Evolutionary conservation across 1,140 invertebrate species (phyloP).

Genomic region (Ceratoteleas bidentatus): DNA sequence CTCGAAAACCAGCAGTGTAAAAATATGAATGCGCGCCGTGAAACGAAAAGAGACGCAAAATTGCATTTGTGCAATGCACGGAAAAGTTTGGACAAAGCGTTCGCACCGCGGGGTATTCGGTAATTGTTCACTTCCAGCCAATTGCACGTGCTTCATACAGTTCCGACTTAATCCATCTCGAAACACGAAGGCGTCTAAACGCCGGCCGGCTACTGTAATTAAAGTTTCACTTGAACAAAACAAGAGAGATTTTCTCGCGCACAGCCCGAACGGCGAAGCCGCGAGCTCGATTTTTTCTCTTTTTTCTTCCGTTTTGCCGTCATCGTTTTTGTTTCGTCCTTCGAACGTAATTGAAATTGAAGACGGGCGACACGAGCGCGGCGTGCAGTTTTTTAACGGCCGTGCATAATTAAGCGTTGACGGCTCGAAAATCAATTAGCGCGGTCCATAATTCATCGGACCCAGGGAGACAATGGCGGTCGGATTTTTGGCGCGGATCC

Average conservation of each 20-base stretch:
- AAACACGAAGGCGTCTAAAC: conserved; percentile 64
- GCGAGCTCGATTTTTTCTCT: neutral
- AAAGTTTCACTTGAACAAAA: conserved; percentile 66
- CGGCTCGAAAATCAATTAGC: conserved; percentile 43
- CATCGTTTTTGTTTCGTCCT: neutral
- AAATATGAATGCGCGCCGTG: conserved; percentile 1
- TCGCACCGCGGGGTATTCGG: conserved; percentile 48
- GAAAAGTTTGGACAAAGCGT: conserved; percentile 58
- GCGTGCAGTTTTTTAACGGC: neutral
- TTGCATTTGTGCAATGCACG: conserved; percentile 42
- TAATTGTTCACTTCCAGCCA: conserved; percentile 68
- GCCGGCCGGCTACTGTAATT: conserved; percentile 62
- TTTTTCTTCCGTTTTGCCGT: neutral
- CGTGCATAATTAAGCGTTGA: conserved; percentile 14
- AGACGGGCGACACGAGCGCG: conserved; percentile 2
- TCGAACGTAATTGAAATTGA: conserved; percentile 41
- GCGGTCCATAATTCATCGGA: conserved; percentile 24
- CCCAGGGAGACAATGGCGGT: conserved; percentile 13
- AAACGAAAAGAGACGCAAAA: conserved; percentile 11
- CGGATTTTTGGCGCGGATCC: conserved; percentile 51
- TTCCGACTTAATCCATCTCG: conserved; percentile 65
- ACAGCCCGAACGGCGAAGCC: neutral
- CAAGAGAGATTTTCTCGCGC: conserved; percentile 54
- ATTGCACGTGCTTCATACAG: conserved; percentile 68
- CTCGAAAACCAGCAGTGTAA: no score